phyloP scores from a whole-genome alignment of 2,797 vertebrate genomes.

The Galagoides demidoff region DNA sequence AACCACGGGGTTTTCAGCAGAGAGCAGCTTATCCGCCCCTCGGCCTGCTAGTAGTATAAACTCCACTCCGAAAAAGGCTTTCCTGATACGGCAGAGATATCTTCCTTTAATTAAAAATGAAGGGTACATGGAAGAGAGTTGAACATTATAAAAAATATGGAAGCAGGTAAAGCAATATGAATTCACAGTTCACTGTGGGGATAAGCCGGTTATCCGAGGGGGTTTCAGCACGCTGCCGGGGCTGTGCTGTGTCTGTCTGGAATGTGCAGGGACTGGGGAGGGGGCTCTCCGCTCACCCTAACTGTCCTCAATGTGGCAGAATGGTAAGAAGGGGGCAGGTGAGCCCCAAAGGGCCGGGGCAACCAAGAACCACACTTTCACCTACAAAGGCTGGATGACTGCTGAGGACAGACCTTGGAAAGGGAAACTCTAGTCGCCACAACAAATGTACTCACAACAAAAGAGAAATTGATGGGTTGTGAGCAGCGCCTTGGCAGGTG shows the following conservation, averaged over 20 bases:
- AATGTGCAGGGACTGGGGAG: not conserved
- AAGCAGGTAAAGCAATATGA: not conserved
- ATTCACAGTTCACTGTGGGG: not conserved
- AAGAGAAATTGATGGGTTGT: not conserved
- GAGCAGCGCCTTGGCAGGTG: too few relatives aligned
- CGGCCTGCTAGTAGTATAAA: not conserved
- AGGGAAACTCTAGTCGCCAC: not conserved
- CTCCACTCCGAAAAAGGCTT: slow-evolving; percentile 7
- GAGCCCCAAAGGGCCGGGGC: not conserved
- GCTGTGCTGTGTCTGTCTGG: not conserved
- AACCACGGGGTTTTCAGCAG: slow-evolving; percentile 62
- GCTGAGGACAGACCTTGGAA: too few relatives aligned
- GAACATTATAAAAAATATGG: not conserved
- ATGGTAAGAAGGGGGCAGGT: not conserved
- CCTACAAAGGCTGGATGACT: fast-evolving
- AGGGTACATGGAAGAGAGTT: not conserved
- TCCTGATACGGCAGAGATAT: not conserved
- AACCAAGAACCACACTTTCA: not conserved
- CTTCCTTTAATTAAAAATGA: slow-evolving; percentile 20
- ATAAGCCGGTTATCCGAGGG: not conserved
- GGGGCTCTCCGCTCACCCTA: not conserved
- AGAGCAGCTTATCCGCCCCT: slow-evolving; percentile 69
- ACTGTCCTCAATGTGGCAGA: not conserved
- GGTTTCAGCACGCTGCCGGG: slow-evolving; percentile 4
- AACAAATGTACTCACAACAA: not conserved